Evolutionary conservation across 2,113 vertebrate genomes (phyloP), one percentile per base, ranked within the genome.

Genomic region (Zosterops borbonicus): DNA sequence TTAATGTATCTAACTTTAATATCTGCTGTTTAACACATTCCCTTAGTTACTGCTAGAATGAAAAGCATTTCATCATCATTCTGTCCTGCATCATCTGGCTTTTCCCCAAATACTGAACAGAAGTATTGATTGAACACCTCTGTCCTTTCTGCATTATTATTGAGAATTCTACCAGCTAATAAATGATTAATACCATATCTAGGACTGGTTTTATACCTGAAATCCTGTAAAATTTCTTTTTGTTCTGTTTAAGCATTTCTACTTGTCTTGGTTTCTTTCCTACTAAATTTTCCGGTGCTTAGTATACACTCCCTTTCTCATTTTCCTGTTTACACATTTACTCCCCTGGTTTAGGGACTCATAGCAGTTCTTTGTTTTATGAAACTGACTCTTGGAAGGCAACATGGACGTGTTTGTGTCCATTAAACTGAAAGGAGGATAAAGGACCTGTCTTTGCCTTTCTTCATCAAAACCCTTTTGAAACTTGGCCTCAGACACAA

Each of bases 61-160:
- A 79, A 95, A 92, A 87, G 69, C 73, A 60, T 93, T 97, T 92
- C 80, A 93, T 96, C 96, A 95, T 96, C 76, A 92, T 96, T 93
- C 89, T 96, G 65, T 89, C 86, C 86, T 78, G 69, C 88, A 92
- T 96, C 67, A 80, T 63, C 93, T 95, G 92, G 92, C 94, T 89
- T 71, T 92, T 93, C 73, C 86, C 88, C 92, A 94, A 92, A 90
- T 86, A 88, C 71, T 0, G 3, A 95, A 75, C 56, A 94, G 60
- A 92, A 93, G 81, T 94, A 96, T 95, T 90, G 95, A 97, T 90
- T 84, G 60, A 80, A 78, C n/a, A 76, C 18, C 62, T 92, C 71
- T 69, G 49, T 64, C 41, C 84, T 78, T 89, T 90, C 64, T 85
- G 17, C 28, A 27, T 56, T 93, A 87, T 87, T 96, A 88, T 64